These are phyloP conservation scores for Fistularia commersonii DNA, from an alignment of 2,797 vertebrate species.

Conservation along the genomic window DNA sequence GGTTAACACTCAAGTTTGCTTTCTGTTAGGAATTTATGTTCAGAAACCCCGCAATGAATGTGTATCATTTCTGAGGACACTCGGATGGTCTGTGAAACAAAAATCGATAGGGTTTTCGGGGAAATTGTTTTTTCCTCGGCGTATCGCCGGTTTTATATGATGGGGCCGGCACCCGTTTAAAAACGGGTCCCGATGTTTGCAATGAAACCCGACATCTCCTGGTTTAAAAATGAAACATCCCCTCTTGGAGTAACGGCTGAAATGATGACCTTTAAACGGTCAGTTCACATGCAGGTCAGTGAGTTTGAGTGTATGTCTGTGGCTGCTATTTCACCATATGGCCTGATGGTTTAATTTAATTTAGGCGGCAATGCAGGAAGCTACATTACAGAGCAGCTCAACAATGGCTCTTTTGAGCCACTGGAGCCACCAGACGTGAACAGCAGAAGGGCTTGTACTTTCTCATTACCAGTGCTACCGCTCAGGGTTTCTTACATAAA, in stretches of 20 bases:
- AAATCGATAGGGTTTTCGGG: too few species aligned
- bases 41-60: not conserved
- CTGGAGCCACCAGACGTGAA: constrained; percentile 1
- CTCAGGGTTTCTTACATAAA: too few species aligned
- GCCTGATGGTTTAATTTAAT: constrained; percentile 52
- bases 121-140: too few species aligned
- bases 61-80: too few species aligned
- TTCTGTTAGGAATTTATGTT: not conserved
- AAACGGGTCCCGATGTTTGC: too few species aligned
- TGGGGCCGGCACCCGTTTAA: too few species aligned
- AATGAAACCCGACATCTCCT: constrained; percentile 1
- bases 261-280: constrained; percentile 5
- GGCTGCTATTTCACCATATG: constrained; percentile 16
- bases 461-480: too few species aligned
- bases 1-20: not conserved
- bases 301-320: constrained; percentile 20
- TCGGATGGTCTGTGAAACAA: too few species aligned
- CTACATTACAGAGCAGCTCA: constrained; percentile 24
- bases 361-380: constrained; percentile 50
- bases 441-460: not conserved
- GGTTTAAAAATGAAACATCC: constrained; percentile 14
- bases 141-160: too few species aligned
- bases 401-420: constrained; percentile 28
- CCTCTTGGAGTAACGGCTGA: not conserved
- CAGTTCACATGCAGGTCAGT: constrained; percentile 13